A percentile compares a stretch with the other conserved stretches of the same genome.
phyloP scores from a whole-genome alignment of 1,140 invertebrate species.

The Medauroidea extradentata region DNA sequence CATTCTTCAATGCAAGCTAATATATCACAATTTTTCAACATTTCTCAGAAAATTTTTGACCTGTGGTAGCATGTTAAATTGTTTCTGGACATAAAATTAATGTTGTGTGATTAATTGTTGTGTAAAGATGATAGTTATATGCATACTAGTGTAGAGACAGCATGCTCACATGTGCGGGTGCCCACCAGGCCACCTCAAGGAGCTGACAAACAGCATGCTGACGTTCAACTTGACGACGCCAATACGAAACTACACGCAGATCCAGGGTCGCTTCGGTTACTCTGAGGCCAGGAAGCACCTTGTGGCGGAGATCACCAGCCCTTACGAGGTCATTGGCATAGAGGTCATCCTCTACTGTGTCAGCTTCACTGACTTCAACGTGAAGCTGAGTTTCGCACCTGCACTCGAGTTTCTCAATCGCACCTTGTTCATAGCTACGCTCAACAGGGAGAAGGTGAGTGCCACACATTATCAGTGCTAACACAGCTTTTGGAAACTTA shows the following conservation, averaged over 20 bases:
- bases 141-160: no score
- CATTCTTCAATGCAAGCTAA: no score
- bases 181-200: conserved; percentile 55
- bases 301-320: conserved; percentile 62
- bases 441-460: conserved; percentile 53
- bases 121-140: no score
- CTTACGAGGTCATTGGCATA: conserved; percentile 58
- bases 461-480: no score
- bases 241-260: conserved; percentile 55
- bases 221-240: conserved; percentile 68
- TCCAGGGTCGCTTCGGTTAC: conserved; percentile 63
- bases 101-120: no score
- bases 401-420: conserved; percentile 63
- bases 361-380: conserved; percentile 58
- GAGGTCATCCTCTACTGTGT: conserved; percentile 56
- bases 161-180: no score
- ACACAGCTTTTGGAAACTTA: no score
- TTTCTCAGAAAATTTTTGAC: no score
- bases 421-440: conserved; percentile 56
- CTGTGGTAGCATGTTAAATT: no score
- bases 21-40: no score
- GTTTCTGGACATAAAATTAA: no score
- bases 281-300: conserved; percentile 62
- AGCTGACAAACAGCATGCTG: conserved; percentile 60
- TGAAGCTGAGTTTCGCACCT: conserved; percentile 64